Percentiles rank a stretch among this genome's conserved stretches.
Conservation (phyloP, 2,113 vertebrate species). For the Scytalopus superciliaris region DNA sequence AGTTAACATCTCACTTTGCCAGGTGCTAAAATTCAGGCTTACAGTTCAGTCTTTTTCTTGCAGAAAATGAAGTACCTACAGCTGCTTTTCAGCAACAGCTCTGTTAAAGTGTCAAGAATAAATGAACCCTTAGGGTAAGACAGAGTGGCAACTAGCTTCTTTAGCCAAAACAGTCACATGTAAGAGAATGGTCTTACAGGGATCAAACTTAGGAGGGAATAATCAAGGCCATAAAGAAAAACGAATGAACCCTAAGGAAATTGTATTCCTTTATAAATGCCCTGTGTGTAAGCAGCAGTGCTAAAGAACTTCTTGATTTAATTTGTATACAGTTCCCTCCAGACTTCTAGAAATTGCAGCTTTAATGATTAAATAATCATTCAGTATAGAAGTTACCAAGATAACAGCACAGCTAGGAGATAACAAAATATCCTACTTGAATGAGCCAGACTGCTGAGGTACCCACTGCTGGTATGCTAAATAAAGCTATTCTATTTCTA, state of each 20-base stretch:
- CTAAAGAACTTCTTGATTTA: not conserved
- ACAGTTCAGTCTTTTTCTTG: not conserved
- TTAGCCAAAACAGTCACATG: not conserved
- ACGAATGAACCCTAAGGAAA: not conserved
- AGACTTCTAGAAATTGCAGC: not conserved
- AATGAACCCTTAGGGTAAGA: not conserved
- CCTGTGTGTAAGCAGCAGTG: not conserved
- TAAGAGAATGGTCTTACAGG: not conserved
- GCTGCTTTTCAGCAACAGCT: not conserved
- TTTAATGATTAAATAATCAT: constrained; percentile 10
- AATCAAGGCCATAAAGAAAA: not conserved
- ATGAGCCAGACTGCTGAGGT: not conserved
- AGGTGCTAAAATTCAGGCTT: not conserved
- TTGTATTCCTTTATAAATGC: not conserved
- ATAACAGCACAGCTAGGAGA: not conserved
- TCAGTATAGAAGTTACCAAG: not conserved
- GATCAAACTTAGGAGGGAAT: not conserved
- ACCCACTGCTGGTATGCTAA: not conserved
- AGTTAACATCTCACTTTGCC: not conserved
- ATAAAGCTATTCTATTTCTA: not conserved
- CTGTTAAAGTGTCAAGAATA: constrained; percentile 11
- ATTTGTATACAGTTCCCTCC: not conserved
- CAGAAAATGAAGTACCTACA: not conserved
- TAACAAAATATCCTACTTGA: not conserved
- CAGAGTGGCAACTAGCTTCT: not conserved